Conservation (phyloP, 2,888 invertebrate genomes). For the Notocelia uddmanniana region DNA sequence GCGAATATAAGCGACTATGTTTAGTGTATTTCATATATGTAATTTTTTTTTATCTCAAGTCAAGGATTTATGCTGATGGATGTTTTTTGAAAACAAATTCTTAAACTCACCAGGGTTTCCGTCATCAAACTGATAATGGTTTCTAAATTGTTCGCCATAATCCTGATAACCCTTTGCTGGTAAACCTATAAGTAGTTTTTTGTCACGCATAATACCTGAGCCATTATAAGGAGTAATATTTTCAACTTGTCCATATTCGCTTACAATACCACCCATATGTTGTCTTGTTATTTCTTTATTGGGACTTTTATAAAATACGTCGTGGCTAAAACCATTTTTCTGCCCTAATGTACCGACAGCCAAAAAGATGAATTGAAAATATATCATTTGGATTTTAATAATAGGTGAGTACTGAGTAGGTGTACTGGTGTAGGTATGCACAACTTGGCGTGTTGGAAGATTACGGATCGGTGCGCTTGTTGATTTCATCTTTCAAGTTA, state of each 20-base stretch:
- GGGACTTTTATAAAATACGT: too few species aligned
- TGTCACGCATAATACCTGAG: not conserved
- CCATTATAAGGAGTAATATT: not conserved
- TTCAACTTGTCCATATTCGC: not conserved
- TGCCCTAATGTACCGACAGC: too few species aligned
- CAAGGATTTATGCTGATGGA: too few species aligned
- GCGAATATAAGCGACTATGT: too few species aligned
- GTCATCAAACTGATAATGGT: slow-evolving; percentile 1
- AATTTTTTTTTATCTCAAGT: too few species aligned
- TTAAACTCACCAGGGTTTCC: slow-evolving; percentile 31
- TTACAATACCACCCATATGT: too few species aligned
- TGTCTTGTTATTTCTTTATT: too few species aligned
- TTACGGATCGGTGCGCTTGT: not conserved
- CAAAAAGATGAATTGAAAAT: not conserved
- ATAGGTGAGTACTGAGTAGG: too few species aligned
- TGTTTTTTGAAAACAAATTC: not conserved
- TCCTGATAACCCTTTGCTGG: not conserved
- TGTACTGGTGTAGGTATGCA: too few species aligned
- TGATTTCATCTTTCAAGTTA: not conserved
- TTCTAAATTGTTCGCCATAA: not conserved
- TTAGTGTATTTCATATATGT: too few species aligned
- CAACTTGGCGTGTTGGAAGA: not conserved
- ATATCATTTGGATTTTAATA: not conserved
- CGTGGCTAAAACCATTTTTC: too few species aligned
- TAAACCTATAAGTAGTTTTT: not conserved